Conservation (phyloP, 1,140 invertebrate species). For the Aphis craccivora region DNA sequence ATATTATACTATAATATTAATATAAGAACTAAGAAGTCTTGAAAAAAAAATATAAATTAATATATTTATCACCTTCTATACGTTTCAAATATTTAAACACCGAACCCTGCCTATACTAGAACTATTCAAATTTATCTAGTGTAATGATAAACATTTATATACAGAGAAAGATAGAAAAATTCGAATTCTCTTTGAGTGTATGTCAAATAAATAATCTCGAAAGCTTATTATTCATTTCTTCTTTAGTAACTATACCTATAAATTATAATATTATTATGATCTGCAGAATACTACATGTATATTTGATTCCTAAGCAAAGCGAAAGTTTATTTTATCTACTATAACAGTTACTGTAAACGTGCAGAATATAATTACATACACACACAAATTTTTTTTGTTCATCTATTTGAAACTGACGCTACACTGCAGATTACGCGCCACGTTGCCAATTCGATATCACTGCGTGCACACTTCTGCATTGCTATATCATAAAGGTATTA, state of each 20-base stretch:
- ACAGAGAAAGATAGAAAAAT: not conserved
- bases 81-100: too few relatives aligned
- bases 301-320: not conserved
- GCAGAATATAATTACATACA: not conserved
- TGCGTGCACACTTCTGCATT: not conserved
- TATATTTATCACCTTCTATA: too few relatives aligned
- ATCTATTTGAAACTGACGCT: not conserved
- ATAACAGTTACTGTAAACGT: not conserved
- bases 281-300: not conserved
- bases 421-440: not conserved
- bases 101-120: too few relatives aligned
- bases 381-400: not conserved
- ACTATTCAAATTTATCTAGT: not conserved
- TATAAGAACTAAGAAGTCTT: not conserved
- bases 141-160: not conserved
- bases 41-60: not conserved
- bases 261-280: not conserved
- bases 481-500: not conserved
- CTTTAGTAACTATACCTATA: not conserved
- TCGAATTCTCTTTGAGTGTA: not conserved
- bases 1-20: too few relatives aligned
- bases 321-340: not conserved
- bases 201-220: not conserved
- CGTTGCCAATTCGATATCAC: not conserved
- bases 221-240: not conserved